phyloP scores from a whole-genome alignment of 2,113 vertebrate genomes.

The Pseudopodoces humilis region DNA sequence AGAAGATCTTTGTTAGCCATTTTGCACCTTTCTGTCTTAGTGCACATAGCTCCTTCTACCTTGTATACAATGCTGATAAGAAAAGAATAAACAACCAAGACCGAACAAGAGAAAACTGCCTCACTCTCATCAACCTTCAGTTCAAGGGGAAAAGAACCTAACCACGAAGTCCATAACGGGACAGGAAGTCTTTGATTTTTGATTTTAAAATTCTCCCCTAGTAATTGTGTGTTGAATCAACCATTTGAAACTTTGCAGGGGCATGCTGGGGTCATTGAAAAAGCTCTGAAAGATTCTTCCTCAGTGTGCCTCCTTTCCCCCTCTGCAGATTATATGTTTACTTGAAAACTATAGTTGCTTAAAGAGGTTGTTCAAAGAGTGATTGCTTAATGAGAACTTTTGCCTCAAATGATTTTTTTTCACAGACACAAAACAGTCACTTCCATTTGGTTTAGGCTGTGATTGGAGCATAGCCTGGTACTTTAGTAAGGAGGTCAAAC shows the following conservation, averaged over 20 bases:
- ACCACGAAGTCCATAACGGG: too few species aligned
- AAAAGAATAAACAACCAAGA: too few species aligned
- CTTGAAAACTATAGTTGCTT: neutral
- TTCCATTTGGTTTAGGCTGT: neutral
- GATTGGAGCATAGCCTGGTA: neutral
- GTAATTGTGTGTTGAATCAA: neutral
- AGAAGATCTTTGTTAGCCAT: too few species aligned
- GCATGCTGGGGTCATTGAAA: neutral
- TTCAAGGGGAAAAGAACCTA: too few species aligned
- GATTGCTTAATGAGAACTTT: conserved; percentile 37
- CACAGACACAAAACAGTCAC: neutral
- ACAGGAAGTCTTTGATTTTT: neutral
- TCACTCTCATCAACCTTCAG: too few species aligned
- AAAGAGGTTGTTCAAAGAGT: neutral
- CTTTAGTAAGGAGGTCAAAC: neutral
- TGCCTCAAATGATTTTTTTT: neutral
- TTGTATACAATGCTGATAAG: too few species aligned
- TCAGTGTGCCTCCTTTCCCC: neutral
- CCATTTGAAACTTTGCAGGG: neutral
- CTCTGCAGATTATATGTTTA: neutral
- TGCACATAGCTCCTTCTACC: too few species aligned
- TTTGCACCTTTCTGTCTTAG: too few species aligned
- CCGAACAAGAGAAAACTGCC: too few species aligned
- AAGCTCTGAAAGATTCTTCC: neutral
- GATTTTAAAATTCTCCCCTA: neutral